Evolutionary conservation across 2,113 vertebrate genomes (phyloP).

Genomic region (Eudyptes chrysolophus): DNA sequence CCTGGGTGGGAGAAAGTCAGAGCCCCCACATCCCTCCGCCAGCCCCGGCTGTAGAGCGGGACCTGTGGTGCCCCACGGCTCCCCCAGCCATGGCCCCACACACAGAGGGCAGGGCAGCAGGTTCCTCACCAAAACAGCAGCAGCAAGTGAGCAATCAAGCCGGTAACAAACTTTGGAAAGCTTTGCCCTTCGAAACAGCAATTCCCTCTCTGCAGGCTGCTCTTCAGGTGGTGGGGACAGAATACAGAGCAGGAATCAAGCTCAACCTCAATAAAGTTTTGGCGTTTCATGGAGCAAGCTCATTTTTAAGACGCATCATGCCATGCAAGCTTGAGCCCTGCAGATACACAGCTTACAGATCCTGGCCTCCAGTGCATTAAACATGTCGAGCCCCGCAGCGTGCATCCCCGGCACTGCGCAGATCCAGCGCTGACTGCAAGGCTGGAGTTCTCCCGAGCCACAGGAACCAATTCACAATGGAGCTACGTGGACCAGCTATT

Average conservation of each 20-base stretch:
- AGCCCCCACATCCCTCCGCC: rapidly evolving
- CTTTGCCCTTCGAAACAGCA: neutral
- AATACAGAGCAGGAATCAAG: neutral
- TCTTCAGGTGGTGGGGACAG: neutral
- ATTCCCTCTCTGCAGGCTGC: neutral
- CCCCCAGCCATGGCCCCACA: rapidly evolving
- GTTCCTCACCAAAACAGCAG: neutral
- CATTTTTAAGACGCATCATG: neutral
- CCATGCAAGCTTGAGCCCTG: neutral
- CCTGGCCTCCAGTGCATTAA: neutral
- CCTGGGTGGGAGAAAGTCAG: neutral
- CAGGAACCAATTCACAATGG: neutral
- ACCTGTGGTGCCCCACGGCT: rapidly evolving
- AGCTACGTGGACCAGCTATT: neutral
- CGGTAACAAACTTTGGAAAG: neutral
- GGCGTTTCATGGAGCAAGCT: neutral
- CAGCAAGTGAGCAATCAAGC: neutral
- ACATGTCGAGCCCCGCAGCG: neutral
- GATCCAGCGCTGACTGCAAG: neutral
- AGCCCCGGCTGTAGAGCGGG: neutral
- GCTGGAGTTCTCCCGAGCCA: neutral
- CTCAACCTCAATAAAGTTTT: neutral
- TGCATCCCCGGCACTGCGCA: rapidly evolving
- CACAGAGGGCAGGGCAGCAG: neutral
- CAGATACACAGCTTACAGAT: neutral